These are phyloP conservation scores for Caloenas nicobarica DNA, from an alignment of 2,113 vertebrate species.

Conservation along the genomic window DNA sequence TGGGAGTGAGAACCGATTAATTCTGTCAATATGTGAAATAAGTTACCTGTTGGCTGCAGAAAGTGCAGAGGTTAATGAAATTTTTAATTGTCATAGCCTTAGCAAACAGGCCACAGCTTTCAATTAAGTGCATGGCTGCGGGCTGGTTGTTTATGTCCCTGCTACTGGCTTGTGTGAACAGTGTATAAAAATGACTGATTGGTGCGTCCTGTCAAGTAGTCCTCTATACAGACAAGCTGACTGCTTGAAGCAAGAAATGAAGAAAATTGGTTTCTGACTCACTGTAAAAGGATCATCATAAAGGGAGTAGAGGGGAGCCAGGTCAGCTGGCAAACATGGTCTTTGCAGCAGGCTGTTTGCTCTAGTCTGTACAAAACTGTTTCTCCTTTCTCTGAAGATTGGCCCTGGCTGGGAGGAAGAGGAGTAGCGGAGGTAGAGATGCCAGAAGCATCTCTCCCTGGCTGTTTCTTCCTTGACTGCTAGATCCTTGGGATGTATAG, in stretches of 20 bases:
- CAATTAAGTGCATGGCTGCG: fast-evolving
- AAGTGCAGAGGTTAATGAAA: constrained; percentile 56
- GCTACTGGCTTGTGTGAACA: not conserved
- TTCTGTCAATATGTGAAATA: constrained; percentile 9
- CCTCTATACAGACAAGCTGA: not conserved
- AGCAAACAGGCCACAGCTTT: not conserved
- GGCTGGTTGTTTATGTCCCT: not conserved
- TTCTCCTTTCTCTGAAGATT: not conserved
- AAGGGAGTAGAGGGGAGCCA: not conserved
- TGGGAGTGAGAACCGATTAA: not conserved
- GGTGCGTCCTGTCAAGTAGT: not conserved
- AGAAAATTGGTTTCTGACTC: not conserved
- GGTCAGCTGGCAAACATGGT: not conserved
- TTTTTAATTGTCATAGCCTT: not conserved
- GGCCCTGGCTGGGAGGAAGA: not conserved
- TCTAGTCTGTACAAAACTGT: not conserved
- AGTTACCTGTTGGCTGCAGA: not conserved
- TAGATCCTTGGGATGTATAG: not conserved
- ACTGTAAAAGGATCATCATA: not conserved
- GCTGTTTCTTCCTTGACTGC: not conserved
- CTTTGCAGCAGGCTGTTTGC: not conserved
- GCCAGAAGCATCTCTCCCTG: not conserved
- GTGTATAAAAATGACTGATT: not conserved
- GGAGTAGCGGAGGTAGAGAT: not conserved
- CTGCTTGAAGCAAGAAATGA: not conserved